These are phyloP conservation scores for Peromyscus leucopus DNA, from an alignment of 2,113 vertebrate genomes.

Conservation along the genomic window DNA sequence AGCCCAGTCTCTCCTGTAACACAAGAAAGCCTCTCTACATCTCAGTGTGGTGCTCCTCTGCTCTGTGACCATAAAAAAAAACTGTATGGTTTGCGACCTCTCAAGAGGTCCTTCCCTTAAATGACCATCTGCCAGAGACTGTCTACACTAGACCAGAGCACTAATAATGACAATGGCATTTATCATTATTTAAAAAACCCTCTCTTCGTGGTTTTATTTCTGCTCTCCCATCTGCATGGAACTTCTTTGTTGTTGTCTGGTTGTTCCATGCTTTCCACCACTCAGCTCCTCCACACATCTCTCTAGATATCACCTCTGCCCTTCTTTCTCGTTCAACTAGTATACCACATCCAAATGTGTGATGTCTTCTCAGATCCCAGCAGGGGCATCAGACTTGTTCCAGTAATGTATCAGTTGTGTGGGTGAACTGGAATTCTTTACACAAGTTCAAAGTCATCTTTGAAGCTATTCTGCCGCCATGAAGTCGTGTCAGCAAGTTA, in stretches of 20 bases:
- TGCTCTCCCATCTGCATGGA: background rate
- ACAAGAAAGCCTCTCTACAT: background rate
- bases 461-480: background rate
- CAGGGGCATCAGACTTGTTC: background rate
- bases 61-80: background rate
- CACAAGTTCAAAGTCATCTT: background rate
- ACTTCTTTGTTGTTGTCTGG: background rate
- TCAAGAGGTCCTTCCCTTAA: background rate
- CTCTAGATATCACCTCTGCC: background rate
- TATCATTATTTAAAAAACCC: background rate
- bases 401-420: too few species aligned
- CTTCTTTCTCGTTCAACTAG: background rate
- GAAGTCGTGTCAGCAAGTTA: background rate
- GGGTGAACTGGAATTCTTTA: background rate
- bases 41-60: background rate
- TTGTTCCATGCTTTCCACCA: background rate
- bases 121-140: background rate
- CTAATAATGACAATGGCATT: background rate
- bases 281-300: background rate
- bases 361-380: background rate
- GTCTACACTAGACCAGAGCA: background rate
- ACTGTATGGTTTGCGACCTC: background rate
- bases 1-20: background rate
- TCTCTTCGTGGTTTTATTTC: background rate
- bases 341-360: background rate